These are phyloP conservation scores for Colostygia pectinataria DNA, from an alignment of 2,888 invertebrate species.

Conservation along the genomic window DNA sequence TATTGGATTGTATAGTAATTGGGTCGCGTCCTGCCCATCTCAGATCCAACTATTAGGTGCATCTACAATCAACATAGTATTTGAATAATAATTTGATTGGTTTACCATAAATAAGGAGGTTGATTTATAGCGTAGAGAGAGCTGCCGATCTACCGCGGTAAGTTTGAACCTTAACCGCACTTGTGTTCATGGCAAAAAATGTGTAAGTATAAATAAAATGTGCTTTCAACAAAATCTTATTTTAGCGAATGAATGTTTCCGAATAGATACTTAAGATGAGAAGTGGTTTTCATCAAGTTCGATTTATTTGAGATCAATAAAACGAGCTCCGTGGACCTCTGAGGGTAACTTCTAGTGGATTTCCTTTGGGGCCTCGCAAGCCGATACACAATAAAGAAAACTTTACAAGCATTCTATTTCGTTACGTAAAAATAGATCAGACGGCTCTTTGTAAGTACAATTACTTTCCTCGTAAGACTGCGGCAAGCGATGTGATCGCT, in stretches of 20 bases:
- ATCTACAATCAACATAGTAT: conserved; percentile 1
- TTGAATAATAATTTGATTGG: background rate
- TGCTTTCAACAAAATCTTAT: too few relatives aligned
- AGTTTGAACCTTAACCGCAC: too few relatives aligned
- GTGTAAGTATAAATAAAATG: too few relatives aligned
- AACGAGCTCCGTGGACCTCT: too few relatives aligned
- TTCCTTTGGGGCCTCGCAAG: background rate
- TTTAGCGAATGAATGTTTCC: too few relatives aligned
- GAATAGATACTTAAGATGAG: too few relatives aligned
- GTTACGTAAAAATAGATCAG: conserved; percentile 4
- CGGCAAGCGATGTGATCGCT: background rate
- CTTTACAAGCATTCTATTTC: background rate
- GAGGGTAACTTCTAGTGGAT: background rate
- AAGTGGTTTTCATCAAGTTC: too few relatives aligned
- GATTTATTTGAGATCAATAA: too few relatives aligned
- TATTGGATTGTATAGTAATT: conserved; percentile 4
- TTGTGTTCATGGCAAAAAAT: too few relatives aligned
- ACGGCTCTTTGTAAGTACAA: conserved; percentile 1
- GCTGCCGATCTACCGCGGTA: too few relatives aligned
- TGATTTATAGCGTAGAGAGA: background rate
- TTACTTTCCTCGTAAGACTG: background rate
- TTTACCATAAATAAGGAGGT: background rate
- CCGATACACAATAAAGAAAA: background rate
- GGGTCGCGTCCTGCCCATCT: background rate
- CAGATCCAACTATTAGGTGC: background rate